Conservation (phyloP, 2,797 vertebrate genomes). For the Hirundo rustica region DNA sequence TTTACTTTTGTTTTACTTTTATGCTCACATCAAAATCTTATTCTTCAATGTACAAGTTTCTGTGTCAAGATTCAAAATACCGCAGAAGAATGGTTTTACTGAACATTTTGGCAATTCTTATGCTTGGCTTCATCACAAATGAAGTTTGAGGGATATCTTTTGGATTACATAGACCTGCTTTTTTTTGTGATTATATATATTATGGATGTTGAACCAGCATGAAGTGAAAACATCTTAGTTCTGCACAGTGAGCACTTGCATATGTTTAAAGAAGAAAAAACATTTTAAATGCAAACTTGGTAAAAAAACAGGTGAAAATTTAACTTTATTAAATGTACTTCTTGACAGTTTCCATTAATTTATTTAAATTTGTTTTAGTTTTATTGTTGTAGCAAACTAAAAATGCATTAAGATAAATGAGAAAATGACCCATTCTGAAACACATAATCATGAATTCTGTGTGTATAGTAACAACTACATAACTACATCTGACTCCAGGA, state of each 20-base stretch:
- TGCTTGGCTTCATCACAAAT: not conserved
- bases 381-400: not conserved
- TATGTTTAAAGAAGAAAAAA: not conserved
- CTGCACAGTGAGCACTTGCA: not conserved
- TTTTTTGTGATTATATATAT: not conserved
- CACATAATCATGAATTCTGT: rapidly evolving
- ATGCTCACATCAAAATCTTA: not conserved
- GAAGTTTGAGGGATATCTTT: not conserved
- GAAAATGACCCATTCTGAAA: not conserved
- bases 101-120: not conserved
- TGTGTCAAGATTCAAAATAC: not conserved
- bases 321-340: not conserved
- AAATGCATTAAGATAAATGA: not conserved
- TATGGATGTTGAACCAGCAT: not conserved
- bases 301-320: not conserved
- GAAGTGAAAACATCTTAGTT: not conserved
- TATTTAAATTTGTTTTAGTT: not conserved
- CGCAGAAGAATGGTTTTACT: not conserved
- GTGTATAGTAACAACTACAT: not conserved
- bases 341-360: not conserved
- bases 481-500: not conserved
- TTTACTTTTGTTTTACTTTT: not conserved
- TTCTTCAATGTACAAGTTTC: not conserved
- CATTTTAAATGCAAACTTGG: not conserved
- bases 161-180: not conserved